A percentile compares a stretch with the other conserved stretches of the same genome.
Evolutionary conservation across 1,140 invertebrate genomes (phyloP).

Genomic region (Antheraea pernyi): DNA sequence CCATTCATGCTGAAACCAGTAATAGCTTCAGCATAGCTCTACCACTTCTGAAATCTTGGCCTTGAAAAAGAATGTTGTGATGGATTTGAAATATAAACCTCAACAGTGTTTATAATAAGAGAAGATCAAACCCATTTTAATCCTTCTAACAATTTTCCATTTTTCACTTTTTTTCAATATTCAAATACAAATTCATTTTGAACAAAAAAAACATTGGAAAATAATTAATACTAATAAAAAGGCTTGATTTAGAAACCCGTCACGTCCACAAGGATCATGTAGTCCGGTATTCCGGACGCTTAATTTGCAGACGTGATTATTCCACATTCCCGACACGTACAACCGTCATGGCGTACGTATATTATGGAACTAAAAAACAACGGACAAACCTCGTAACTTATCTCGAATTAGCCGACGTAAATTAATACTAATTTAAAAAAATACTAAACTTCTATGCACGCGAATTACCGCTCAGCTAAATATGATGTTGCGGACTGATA

Average conservation of each 20-base stretch:
- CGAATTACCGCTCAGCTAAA: no score
- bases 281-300: not conserved
- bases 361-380: slow-evolving; percentile 3
- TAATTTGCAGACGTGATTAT: slow-evolving; percentile 3
- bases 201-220: not conserved
- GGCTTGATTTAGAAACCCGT: not conserved
- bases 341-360: not conserved
- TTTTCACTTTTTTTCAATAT: no score
- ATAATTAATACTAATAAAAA: not conserved
- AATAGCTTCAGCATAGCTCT: no score
- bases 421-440: not conserved
- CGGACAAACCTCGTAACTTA: not conserved
- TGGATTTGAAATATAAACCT: no score
- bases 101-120: no score
- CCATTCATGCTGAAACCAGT: no score
- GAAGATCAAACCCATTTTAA: no score
- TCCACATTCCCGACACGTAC: not conserved
- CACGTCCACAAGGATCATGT: not conserved
- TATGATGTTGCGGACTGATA: no score
- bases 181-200: no score
- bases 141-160: no score
- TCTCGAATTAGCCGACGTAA: not conserved
- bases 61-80: no score
- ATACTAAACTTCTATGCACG: not conserved
- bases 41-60: no score